Base-by-base conservation (phyloP, 2,888 invertebrate genomes). In the Frankliniella fusca region DNA sequence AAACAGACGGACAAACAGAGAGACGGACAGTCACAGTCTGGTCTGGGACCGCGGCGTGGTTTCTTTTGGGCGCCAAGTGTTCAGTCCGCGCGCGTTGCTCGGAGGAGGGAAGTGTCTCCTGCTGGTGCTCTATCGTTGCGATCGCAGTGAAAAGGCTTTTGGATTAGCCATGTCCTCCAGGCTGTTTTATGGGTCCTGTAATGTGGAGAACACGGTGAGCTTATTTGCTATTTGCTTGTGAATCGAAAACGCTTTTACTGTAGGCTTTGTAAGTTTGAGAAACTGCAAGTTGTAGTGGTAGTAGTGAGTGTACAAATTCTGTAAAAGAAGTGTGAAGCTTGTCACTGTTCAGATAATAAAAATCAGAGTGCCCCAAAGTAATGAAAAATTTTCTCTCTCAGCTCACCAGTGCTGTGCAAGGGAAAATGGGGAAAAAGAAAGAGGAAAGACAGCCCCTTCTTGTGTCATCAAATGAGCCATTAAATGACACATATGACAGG, bases 381-480 rank as follows among this genome's bases (percentile, higher is more conserved):
- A 12, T 54, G 1, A 54, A 20, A 5, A 15, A 54, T 65, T 48
- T 61, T 80, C 11, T 81, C 81, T 83, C 83, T 18, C 80, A 84
- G 84, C 81, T 84, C 70, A 76, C 23, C 70, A 83, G 81, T 50
- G 80, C 83, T 7, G 80, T 80, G 15, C 80, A 80, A 61, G 81
- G 81, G 27, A 84, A 84, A 70, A 79, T 81, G 84, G 86, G 85
- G 82, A 88, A 87, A 87, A 92, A 92, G 92, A 91, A 88, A 86
- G 92, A 93, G 86, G 94, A 94, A 89, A 92, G 93, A 86, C 93
- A 93, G 86, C 93, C 93, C 79, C 89, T 94, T 83, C 90, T 93
- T 83, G 90, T 84, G 8, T 83, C 84, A 28, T 83, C 82, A 65
- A 83, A 84, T 80, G 86, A 86, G 49, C 84, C 84, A 15, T 80